These are phyloP conservation scores for Pundamilia nyererei DNA, from an alignment of 2,113 vertebrate genomes.

Conservation along the genomic window DNA sequence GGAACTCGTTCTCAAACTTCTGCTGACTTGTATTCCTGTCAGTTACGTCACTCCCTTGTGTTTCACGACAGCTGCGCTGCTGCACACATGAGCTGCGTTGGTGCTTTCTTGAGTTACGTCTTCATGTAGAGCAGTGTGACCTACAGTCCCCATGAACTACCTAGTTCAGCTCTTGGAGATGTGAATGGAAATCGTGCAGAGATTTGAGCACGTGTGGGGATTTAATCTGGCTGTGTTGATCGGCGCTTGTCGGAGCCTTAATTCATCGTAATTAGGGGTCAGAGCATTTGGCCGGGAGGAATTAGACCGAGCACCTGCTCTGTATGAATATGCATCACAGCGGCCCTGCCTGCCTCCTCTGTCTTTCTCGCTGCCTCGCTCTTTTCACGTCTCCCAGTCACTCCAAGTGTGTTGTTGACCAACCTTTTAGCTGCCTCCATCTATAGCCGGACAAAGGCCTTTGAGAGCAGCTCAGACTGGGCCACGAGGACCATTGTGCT, in stretches of 20 bases:
- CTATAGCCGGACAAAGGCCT: slow-evolving; percentile 49
- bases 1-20: background rate
- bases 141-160: background rate
- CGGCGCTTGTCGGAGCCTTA: slow-evolving; percentile 40
- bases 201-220: background rate
- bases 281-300: slow-evolving; percentile 42
- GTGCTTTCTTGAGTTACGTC: background rate
- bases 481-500: slow-evolving; percentile 45
- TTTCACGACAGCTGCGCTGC: background rate
- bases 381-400: background rate
- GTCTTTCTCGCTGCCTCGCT: background rate
- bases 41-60: background rate
- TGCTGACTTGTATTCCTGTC: background rate
- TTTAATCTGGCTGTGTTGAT: slow-evolving; percentile 11
- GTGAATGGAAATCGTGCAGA: background rate
- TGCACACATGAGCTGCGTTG: background rate
- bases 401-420: slow-evolving; percentile 11
- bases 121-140: background rate
- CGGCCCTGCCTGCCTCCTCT: background rate
- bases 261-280: slow-evolving; percentile 68
- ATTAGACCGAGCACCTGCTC: slow-evolving; percentile 63
- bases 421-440: slow-evolving; percentile 36
- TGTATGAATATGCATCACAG: slow-evolving; percentile 73
- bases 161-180: background rate
- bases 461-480: slow-evolving; percentile 38